Base-by-base conservation (phyloP, 2,113 vertebrate species). In the Prunella fulvescens region DNA sequence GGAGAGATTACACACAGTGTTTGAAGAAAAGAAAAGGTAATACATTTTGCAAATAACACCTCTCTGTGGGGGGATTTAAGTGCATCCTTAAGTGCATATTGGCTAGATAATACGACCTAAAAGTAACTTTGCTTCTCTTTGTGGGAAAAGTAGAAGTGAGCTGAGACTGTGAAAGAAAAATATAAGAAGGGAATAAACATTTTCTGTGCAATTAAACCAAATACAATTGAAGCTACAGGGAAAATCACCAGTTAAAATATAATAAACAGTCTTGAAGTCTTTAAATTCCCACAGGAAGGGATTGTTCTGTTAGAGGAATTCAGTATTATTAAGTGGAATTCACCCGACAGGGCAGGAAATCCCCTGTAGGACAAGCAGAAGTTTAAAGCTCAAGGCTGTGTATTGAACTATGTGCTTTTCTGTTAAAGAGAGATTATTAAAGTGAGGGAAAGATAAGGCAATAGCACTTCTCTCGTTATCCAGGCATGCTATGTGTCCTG, bases 1-100 rank as follows among this genome's bases (percentile, higher is more conserved):
- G 95, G 76, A 92, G 94, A 96, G 95, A 94, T 97, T 96, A 96
- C 92, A 60, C 23, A 7, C 79, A 90, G 56, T 96, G 94, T 97
- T 96, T 96, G 96, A 96, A 92, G 93, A 95, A 94, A 96, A 94
- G 95, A 92, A 94, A 92, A 95, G 88, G 95, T 93, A 97, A 96
- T 97, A 97, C 85, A 73, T 94, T 96, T 96, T 95, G 96, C 92
- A 97, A 97, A 97, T 96, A 97, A 95, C 95, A 96, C 92, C 95
- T 96, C 96, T 97, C 94, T 90, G 82, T 88, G 67, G 92, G 95
- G 83, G 93, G 90, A 93, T 40, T 97, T 95, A 95, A 95, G 90
- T 92, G 93, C 96, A 94, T 94, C 93, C 94, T 88, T 86, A 86
- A 86, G 84, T 86, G 93, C 79, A 19, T 92, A 86, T 56, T 71